phyloP scores from a whole-genome alignment of 2,113 vertebrate species.

The zebrafish (Danio rerio) region DNA sequence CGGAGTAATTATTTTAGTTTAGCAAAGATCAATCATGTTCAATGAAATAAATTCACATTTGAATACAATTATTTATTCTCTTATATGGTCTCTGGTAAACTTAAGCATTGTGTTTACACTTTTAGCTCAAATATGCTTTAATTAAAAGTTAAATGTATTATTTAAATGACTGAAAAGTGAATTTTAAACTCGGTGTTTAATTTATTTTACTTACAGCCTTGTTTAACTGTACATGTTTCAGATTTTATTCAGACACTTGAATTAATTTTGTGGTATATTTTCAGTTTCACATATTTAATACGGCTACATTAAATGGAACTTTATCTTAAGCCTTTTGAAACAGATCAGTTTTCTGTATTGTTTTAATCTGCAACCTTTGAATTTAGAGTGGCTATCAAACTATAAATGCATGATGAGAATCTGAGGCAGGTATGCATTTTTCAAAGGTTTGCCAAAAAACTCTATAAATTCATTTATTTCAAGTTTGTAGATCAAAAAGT shows the following conservation, averaged over 20 bases:
- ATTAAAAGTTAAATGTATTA: neutral
- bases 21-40: slow-evolving; percentile 49
- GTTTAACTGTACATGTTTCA: neutral
- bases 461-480: no score
- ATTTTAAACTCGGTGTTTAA: neutral
- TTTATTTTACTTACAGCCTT: no score
- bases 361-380: neutral
- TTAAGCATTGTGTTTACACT: neutral
- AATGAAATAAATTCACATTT: slow-evolving; percentile 69
- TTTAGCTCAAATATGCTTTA: neutral
- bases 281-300: neutral
- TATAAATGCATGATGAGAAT: no score
- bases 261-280: neutral
- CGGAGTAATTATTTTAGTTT: slow-evolving; percentile 6
- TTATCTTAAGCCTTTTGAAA: neutral
- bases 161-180: neutral
- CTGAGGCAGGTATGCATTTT: no score
- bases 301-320: neutral
- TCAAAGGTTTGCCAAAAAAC: no score
- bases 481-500: neutral
- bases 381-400: neutral
- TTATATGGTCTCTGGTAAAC: slow-evolving; percentile 41
- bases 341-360: neutral
- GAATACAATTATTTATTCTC: slow-evolving; percentile 60
- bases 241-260: neutral